Evolutionary conservation across 2,113 vertebrate species (phyloP).

Genomic region (Larimichthys crocea): DNA sequence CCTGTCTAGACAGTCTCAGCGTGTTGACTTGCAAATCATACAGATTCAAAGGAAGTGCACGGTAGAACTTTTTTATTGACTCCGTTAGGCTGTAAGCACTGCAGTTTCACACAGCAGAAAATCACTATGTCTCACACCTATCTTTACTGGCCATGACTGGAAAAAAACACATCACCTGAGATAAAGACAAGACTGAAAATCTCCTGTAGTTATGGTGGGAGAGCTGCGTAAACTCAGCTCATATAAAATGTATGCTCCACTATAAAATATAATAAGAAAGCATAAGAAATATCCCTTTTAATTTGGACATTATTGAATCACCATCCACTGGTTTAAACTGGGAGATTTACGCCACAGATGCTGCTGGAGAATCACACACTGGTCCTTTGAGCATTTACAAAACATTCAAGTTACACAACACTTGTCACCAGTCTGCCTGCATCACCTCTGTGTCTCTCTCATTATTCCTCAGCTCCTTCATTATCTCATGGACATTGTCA

Average conservation of each 20-base stretch:
- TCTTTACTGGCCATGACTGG: neutral
- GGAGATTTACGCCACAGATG: neutral
- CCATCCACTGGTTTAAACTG: no score
- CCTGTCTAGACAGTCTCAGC: neutral
- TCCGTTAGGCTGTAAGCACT: no score
- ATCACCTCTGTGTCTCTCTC: neutral
- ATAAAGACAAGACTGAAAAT: neutral
- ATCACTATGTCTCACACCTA: neutral
- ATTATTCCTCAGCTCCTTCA: conserved; percentile 15
- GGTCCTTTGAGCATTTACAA: neutral
- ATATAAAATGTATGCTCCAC: neutral
- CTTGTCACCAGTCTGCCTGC: neutral
- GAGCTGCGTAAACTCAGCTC: neutral
- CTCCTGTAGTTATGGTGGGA: neutral
- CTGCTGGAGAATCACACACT: neutral
- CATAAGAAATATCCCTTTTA: neutral
- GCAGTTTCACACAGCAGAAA: neutral
- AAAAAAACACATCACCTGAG: neutral
- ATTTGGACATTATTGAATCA: neutral
- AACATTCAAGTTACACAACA: conserved; percentile 9
- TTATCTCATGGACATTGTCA: neutral
- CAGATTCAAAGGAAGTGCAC: neutral
- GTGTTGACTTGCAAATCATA: neutral
- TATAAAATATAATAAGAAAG: neutral
- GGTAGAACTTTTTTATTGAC: neutral